Conservation (phyloP, 2,113 vertebrate genomes). For the Apodemus speciosus region DNA sequence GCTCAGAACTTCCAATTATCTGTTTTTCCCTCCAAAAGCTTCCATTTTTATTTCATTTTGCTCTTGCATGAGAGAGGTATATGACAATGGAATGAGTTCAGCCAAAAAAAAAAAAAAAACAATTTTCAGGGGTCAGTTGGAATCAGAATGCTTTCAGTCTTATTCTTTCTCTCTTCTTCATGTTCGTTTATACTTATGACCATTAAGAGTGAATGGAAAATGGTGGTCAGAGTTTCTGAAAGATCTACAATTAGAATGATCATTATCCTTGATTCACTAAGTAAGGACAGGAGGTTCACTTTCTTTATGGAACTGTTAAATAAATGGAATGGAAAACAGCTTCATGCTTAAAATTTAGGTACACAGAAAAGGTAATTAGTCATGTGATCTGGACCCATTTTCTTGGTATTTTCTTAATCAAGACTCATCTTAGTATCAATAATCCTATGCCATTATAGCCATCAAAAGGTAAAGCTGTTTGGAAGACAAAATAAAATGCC, state of each 20-base stretch:
- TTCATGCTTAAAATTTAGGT: slow-evolving; percentile 57
- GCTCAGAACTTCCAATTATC: slow-evolving; percentile 38
- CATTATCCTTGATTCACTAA: slow-evolving; percentile 61
- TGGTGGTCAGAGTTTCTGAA: slow-evolving; percentile 56
- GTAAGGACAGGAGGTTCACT: slow-evolving; percentile 19
- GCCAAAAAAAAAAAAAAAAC: slow-evolving; percentile 65
- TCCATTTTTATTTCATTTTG: slow-evolving; percentile 57
- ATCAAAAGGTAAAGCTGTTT: slow-evolving; percentile 36
- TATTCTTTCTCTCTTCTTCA: slow-evolving; percentile 24
- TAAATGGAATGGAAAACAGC: slow-evolving; percentile 40
- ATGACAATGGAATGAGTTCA: slow-evolving; percentile 50
- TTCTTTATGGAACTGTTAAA: slow-evolving; percentile 25
- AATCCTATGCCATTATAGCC: slow-evolving; percentile 29
- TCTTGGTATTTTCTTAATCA: slow-evolving; percentile 1
- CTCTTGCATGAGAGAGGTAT: slow-evolving; percentile 27
- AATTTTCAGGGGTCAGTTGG: slow-evolving; percentile 26
- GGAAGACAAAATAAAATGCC: not conserved
- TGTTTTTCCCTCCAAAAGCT: not conserved
- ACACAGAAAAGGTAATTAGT: slow-evolving; percentile 54
- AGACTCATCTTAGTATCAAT: slow-evolving; percentile 40
- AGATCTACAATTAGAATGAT: slow-evolving; percentile 55
- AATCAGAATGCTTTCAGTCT: slow-evolving; percentile 40
- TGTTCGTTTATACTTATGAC: slow-evolving; percentile 3
- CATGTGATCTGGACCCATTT: not conserved
- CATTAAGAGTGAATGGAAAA: slow-evolving; percentile 60